phyloP scores from a whole-genome alignment of 2,113 vertebrate genomes.

The Tupaia chinensis region DNA sequence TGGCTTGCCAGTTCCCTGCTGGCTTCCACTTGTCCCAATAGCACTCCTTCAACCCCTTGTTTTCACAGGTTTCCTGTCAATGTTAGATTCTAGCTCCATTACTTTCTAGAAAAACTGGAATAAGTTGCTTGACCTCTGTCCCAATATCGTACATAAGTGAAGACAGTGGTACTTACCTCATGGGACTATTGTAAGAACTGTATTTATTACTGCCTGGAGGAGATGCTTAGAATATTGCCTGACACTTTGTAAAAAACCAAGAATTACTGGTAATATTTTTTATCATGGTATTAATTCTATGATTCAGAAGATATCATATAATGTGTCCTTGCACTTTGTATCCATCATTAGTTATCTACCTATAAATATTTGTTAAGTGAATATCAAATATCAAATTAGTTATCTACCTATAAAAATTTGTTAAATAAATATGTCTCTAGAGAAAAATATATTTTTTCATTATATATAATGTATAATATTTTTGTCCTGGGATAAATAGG shows the following conservation, averaged over 20 bases:
- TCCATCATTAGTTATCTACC: neutral
- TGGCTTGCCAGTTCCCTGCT: neutral
- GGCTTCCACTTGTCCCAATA: neutral
- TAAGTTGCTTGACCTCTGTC: neutral
- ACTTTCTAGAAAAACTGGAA: neutral
- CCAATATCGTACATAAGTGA: neutral
- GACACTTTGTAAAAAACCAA: neutral
- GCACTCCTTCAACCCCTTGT: neutral
- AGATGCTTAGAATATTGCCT: neutral
- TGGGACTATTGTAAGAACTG: neutral
- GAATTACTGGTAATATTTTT: neutral
- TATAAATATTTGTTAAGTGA: conserved; percentile 30
- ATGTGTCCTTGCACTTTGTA: neutral
- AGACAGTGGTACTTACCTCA: neutral
- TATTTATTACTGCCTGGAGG: neutral
- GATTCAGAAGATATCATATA: neutral
- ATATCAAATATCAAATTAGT: neutral
- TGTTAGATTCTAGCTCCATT: neutral
- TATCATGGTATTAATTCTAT: neutral
- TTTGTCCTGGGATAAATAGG: neutral
- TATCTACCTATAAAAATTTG: neutral
- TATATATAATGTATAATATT: neutral
- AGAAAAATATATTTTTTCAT: neutral
- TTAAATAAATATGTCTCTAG: neutral
- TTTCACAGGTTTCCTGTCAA: neutral